Base-by-base conservation (phyloP, 2,797 vertebrate genomes). In the Geotrypetes seraphini region DNA sequence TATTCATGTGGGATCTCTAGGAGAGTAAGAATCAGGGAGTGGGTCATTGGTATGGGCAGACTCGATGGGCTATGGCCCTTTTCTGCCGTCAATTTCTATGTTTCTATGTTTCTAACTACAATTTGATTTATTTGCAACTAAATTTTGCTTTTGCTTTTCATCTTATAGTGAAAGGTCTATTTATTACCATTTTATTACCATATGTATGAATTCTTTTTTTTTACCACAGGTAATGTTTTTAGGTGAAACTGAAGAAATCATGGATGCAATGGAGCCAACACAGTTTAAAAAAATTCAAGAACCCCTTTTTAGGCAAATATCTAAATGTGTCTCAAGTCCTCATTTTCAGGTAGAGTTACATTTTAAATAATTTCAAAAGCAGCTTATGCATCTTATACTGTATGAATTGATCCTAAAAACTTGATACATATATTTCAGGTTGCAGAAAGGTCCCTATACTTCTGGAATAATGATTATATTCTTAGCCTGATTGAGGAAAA, bases 391-490 rank as follows among this genome's bases (percentile, higher is more conserved):
- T 25, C 27, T 25, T 8, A 3, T 8, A 7, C 16, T 25, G 23
- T n/a, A 25, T 5, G 18, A 5, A 16, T 25, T 4, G 8, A 10
- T n/a, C n/a, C n/a, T n/a, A n/a, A n/a, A n/a, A 25, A n/a, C n/a
- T n/a, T n/a, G n/a, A n/a, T n/a, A n/a, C 28, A 33, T 71, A 24
- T 57, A 19, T 71, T 60, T 17, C 78, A 99, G 95, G 93, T 99
- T 59, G 94, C 94, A 43, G 95, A 99, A 71, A 81, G 95, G 53
- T 89, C 94, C 26, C 69, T 99, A 46, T 99, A 97, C 67, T 97
- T 92, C 69, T 99, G 95, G 95, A 97, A 99, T 62, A 99, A 99
- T 2, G 95, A 99, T 63, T 99, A 97, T 63, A 99, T 99, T 43
- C 86, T 99, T 63, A 97, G 94, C 69, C 82, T 99, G 69, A 96